phyloP scores from a whole-genome alignment of 2,113 vertebrate species.

The Hylia prasina region DNA sequence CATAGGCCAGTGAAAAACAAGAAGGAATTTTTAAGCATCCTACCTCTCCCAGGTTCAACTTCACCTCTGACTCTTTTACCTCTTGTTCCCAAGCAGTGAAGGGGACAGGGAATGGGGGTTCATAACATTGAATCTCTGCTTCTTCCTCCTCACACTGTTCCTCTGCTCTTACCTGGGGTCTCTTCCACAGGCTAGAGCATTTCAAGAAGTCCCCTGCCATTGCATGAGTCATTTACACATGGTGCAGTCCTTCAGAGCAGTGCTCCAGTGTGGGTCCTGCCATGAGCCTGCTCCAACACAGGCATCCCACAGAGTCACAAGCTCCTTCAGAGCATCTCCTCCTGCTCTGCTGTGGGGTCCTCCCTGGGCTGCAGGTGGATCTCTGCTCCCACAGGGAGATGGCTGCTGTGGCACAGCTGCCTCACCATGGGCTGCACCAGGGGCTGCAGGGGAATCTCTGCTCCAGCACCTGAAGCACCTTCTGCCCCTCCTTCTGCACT shows the following conservation, averaged over 20 bases:
- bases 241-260: background rate
- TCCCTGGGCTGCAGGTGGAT: background rate
- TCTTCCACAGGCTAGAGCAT: background rate
- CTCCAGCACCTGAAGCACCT: accelerated
- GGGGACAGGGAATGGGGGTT: accelerated
- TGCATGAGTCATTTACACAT: background rate
- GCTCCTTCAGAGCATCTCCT: accelerated
- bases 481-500: background rate
- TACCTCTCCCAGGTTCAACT: background rate
- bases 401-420: background rate
- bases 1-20: background rate
- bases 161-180: background rate
- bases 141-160: background rate
- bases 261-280: background rate
- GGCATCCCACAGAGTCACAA: accelerated
- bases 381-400: background rate
- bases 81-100: accelerated
- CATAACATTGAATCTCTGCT: background rate
- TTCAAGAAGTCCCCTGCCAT: background rate
- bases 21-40: background rate
- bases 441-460: background rate
- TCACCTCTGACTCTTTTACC: background rate
- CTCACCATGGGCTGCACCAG: background rate
- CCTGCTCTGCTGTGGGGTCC: accelerated
- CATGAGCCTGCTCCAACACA: background rate